These are phyloP conservation scores for Prionace glauca DNA, from an alignment of 2,797 vertebrate genomes.

Conservation along the genomic window DNA sequence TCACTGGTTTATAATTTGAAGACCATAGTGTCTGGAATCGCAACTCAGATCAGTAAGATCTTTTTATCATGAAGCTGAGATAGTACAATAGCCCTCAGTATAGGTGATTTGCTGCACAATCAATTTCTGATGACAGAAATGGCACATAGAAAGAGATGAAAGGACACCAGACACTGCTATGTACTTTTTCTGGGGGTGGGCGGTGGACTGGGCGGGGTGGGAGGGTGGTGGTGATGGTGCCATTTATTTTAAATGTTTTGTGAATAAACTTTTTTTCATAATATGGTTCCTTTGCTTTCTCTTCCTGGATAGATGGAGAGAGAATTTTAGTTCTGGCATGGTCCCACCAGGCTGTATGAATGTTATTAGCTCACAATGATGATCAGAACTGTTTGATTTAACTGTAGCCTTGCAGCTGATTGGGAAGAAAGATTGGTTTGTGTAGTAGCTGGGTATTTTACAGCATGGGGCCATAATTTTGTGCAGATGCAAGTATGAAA, in stretches of 20 bases:
- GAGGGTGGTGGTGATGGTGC: no score
- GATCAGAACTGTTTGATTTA: background rate
- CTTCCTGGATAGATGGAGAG: background rate
- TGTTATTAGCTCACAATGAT: background rate
- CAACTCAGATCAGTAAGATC: background rate
- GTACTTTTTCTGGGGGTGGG: background rate
- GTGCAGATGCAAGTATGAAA: background rate
- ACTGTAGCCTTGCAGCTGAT: background rate
- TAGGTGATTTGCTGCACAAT: background rate
- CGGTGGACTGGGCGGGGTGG: no score
- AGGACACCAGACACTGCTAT: background rate
- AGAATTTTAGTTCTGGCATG: background rate
- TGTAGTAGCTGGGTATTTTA: background rate
- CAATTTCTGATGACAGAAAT: background rate
- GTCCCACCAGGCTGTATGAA: background rate
- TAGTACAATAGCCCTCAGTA: background rate
- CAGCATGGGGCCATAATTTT: background rate
- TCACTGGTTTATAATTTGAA: background rate
- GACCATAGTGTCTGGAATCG: background rate
- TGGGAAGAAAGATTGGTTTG: background rate
- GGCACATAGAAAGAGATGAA: background rate
- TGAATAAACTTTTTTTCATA: background rate
- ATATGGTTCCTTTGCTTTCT: background rate
- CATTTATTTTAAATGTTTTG: background rate
- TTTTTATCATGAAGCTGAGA: background rate